Conservation (phyloP, 2,113 vertebrate genomes). For the Podarcis muralis region DNA sequence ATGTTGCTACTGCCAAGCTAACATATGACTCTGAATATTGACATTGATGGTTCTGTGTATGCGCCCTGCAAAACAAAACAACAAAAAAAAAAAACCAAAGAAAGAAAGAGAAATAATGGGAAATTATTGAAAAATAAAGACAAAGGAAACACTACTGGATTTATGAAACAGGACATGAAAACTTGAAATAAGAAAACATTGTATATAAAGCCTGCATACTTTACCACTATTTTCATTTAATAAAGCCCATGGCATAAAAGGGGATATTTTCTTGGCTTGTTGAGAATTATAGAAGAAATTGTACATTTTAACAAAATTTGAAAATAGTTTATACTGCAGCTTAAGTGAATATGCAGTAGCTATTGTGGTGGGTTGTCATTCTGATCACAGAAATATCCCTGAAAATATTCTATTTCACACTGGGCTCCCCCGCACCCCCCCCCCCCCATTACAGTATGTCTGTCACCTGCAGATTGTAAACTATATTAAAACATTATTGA, state of each 20-base stretch:
- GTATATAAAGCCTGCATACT: background rate
- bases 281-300: conserved; percentile 42
- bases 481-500: background rate
- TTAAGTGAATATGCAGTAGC: background rate
- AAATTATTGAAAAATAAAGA: conserved; percentile 62
- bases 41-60: conserved; percentile 67
- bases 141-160: conserved; percentile 71
- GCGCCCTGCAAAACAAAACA: conserved; percentile 66
- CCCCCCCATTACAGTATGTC: conserved; percentile 19
- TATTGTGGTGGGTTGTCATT: conserved; percentile 11
- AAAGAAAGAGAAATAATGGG: conserved; percentile 51
- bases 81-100: background rate
- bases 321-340: background rate
- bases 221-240: conserved; percentile 15
- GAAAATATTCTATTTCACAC: background rate
- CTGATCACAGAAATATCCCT: background rate
- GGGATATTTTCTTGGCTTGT: conserved; percentile 22
- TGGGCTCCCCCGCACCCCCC: background rate
- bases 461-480: conserved; percentile 7
- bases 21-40: conserved; percentile 74
- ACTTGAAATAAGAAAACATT: conserved; percentile 14
- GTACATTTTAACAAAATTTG: background rate
- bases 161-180: conserved; percentile 73
- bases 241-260: conserved; percentile 32
- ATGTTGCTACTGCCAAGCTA: conserved; percentile 73